Base-by-base conservation (phyloP, 2,888 invertebrate species). In the Podotricha telesiphe region DNA sequence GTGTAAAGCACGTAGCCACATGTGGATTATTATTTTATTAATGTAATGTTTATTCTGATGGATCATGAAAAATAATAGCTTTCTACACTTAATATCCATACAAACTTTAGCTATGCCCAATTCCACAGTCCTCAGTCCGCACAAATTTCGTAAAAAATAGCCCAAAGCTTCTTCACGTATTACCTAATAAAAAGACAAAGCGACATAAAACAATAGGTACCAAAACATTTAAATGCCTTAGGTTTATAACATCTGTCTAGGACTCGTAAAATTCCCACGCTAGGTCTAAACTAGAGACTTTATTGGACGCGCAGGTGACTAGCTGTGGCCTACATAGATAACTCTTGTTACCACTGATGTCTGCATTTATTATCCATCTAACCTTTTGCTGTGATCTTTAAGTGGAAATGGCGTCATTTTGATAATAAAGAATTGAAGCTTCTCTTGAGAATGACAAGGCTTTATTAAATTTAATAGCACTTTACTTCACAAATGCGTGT, bases 231-330 rank as follows among this genome's bases (percentile, higher is more conserved):
- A 53, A 28, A 10, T 17, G 10, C 15, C 19, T 8, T 10, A 19
- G 34, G 62, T 50, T 47, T 7, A 7, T 3, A 15, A 62, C 48
- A 2, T 34, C 62, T 62, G 62, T 7, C 19, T 34, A 34, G 48
- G 34, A 28, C 48, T 56, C 55, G 50, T 73, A 73, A 75, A 77
- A 79, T 84, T 85, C 84, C 81, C 84, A 85, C 84, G 83, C 47
- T 66, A 61, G 58, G 68, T 65, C 67, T 62, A 50, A 37, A 68
- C 69, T 74, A 19, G 61, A 70, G 73, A 73, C 68, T 73, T 67
- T 75, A 75, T 74, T 71, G 73, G 70, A 68, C 63, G 67, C 40
- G 40, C 65, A 66, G 67, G 62, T 65, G 65, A 67, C 70, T 73
- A 65, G 66, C 66, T 69, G 51, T 63, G 72, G 47, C 73, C 73